These are phyloP conservation scores for Melanchra persicariae DNA, from an alignment of 2,888 invertebrate species.

Conservation along the genomic window DNA sequence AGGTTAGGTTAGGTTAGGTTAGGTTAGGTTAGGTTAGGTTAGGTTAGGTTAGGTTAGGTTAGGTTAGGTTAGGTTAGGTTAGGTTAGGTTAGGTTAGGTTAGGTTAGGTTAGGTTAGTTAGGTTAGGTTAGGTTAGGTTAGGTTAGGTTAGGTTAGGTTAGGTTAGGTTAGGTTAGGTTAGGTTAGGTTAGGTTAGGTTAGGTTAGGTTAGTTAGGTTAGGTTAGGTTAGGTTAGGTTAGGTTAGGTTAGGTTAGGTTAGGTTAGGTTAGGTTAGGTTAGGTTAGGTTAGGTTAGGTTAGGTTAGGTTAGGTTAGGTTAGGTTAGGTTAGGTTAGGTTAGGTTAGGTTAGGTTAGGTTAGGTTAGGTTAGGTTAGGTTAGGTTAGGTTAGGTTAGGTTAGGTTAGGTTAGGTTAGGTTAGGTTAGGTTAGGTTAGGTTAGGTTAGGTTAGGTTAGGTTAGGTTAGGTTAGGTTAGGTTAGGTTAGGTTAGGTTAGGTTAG, in stretches of 20 bases:
- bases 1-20: conserved; percentile 38
- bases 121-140: conserved; percentile 54
- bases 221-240: conserved; percentile 59
- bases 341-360: conserved; percentile 62
- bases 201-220: conserved; percentile 48
- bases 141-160: conserved; percentile 58
- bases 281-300: conserved; percentile 65
- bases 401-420: conserved; percentile 61
- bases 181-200: conserved; percentile 57
- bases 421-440: conserved; percentile 60
- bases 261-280: conserved; percentile 62
- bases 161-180: conserved; percentile 56
- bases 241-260: conserved; percentile 60
- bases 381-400: conserved; percentile 62
- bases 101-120: conserved; percentile 54
- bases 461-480: conserved; percentile 34
- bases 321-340: conserved; percentile 62
- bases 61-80: conserved; percentile 44
- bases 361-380: conserved; percentile 62
- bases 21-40: conserved; percentile 43
- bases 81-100: conserved; percentile 49
- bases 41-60: conserved; percentile 42
- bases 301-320: conserved; percentile 64
- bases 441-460: conserved; percentile 59
- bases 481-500: conserved; percentile 54